phyloP scores from a whole-genome alignment of 2,113 vertebrate genomes.

The Dryoscopus gambensis region DNA sequence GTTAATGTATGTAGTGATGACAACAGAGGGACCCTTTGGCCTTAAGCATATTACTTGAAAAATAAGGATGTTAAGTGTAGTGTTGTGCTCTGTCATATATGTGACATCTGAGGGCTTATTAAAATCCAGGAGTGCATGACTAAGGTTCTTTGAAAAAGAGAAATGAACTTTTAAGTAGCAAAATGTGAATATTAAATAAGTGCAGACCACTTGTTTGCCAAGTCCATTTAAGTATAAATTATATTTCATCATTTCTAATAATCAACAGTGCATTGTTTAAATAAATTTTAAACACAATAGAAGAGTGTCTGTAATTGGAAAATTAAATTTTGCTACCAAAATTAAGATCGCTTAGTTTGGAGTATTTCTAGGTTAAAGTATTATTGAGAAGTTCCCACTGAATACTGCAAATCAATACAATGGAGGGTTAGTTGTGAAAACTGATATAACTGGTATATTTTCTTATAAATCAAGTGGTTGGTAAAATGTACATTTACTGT shows the following conservation, averaged over 20 bases:
- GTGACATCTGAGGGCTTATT: neutral
- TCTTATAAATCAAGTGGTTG: conserved; percentile 8
- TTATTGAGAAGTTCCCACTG: neutral
- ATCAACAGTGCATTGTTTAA: neutral
- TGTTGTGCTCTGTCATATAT: neutral
- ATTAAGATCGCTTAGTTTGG: neutral
- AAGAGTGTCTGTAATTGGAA: neutral
- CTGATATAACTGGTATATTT: neutral
- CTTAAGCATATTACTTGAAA: neutral
- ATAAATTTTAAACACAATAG: neutral
- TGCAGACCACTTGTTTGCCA: neutral
- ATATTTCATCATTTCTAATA: neutral
- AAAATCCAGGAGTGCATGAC: neutral
- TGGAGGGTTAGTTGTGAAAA: neutral
- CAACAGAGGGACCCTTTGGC: neutral
- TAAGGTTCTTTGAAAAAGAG: neutral
- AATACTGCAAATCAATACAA: neutral
- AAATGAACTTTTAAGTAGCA: neutral
- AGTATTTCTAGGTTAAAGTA: neutral
- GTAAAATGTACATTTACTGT: neutral
- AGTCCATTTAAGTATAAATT: neutral
- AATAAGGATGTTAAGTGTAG: neutral
- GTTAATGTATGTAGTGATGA: neutral
- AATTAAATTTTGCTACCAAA: neutral
- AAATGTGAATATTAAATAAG: neutral